A percentile compares a stretch with the other conserved stretches of the same genome.
phyloP scores from a whole-genome alignment of 2,888 invertebrate genomes.

The Flabesymbios commensalis region DNA sequence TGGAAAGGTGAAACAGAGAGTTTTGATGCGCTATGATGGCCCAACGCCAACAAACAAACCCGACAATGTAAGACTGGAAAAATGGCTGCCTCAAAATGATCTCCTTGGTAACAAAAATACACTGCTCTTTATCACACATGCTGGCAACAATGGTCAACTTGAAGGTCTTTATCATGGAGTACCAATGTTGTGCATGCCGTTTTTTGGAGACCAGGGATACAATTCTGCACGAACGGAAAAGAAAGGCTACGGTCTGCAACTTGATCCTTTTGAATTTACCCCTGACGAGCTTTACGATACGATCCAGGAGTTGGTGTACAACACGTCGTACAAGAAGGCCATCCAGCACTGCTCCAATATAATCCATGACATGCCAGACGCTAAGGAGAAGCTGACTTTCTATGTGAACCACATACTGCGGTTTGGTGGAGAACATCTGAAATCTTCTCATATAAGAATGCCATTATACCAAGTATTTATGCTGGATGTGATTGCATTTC shows the following conservation, averaged over 20 bases:
- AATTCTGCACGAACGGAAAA: background rate
- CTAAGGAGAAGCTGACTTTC: too few relatives aligned
- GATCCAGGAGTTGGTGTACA: background rate
- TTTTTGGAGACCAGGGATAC: constrained; percentile 11
- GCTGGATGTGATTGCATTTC: too few relatives aligned
- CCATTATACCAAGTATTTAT: too few relatives aligned
- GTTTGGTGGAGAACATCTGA: too few relatives aligned
- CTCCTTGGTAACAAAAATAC: constrained; percentile 9
- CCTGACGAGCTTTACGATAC: background rate
- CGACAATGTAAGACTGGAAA: background rate
- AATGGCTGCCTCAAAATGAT: constrained; percentile 20
- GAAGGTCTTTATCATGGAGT: constrained; percentile 14
- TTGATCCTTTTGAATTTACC: background rate
- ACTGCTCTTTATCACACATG: constrained; percentile 13
- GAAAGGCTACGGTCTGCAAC: background rate
- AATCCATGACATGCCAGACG: too few relatives aligned
- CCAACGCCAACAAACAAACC: background rate
- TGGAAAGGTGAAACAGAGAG: background rate
- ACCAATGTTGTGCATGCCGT: constrained; percentile 9
- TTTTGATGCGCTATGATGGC: constrained; percentile 5
- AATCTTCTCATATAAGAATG: too few relatives aligned
- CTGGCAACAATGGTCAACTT: constrained; percentile 12
- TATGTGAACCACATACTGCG: too few relatives aligned
- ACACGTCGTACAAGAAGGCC: too few relatives aligned
- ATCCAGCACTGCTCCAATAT: too few relatives aligned